Conservation (phyloP, 2,797 vertebrate genomes). For the Varecia variegata region DNA sequence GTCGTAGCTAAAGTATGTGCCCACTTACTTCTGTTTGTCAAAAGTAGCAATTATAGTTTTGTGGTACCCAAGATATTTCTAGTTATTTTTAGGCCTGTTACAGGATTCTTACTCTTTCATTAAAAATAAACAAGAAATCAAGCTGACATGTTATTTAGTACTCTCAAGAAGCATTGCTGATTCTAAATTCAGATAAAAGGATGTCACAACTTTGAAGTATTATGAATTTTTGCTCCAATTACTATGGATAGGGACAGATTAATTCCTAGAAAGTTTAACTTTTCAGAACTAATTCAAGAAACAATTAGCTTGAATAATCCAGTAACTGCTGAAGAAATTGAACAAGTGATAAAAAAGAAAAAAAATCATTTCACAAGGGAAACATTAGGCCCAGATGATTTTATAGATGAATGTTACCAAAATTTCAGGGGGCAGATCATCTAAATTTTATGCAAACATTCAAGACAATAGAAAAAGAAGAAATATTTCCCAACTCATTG, state of each 20-base stretch:
- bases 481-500: background rate
- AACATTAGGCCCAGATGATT: background rate
- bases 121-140: constrained; percentile 30
- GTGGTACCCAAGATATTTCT: background rate
- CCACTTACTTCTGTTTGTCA: background rate
- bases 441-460: background rate
- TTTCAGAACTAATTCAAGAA: constrained; percentile 25
- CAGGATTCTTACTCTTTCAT: background rate
- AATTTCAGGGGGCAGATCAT: constrained; percentile 27
- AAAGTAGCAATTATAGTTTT: background rate
- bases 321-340: constrained; percentile 8
- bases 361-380: background rate
- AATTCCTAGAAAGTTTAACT: background rate
- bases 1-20: background rate
- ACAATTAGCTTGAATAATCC: constrained; percentile 8
- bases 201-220: constrained; percentile 11
- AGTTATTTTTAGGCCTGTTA: background rate
- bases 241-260: background rate
- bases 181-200: background rate
- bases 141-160: background rate
- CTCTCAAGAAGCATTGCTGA: background rate
- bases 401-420: background rate
- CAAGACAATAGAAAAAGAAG: background rate
- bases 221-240: constrained; percentile 3
- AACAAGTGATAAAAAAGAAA: constrained; percentile 24